Base-by-base conservation (phyloP, 2,888 invertebrate species). In the Pterostichus madidus region DNA sequence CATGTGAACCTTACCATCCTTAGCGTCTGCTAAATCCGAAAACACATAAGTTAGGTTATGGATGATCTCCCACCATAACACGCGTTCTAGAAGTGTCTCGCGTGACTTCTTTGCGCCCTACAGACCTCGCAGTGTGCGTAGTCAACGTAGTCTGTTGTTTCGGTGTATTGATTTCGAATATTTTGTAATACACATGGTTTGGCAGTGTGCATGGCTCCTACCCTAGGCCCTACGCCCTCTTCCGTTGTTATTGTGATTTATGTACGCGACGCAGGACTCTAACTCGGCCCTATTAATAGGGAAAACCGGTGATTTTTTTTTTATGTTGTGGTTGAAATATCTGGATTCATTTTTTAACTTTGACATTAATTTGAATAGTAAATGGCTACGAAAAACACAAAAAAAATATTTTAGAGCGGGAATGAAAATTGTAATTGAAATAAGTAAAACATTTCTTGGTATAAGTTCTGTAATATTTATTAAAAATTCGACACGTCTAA, bases 171-270 rank as follows among this genome's bases (percentile, higher is more conserved):
- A 81, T 81, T 81, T 75, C 52, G 59, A 81, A 81, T 81, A 81
- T 81, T 80, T 81, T 81, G 81, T 81, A 73, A 81, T 81, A 71
- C 80, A 81, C 81, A 81, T 81, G 81, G 75, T 81, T 81, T 73
- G 80, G 71, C 80, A 80, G 44, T 52, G 52, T 53, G 79, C 44
- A 17, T 35, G 39, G 39, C 39, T 39, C 7, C 39, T 39, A 5
- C 39, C 5, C 39, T 39, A 15, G 61, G 52, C n/a, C 80, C 80
- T 46, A 71, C 61, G 68, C 80, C 80, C 80, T 78, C 61, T 80
- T 80, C 80, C 80, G 80, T 32, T 31, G 49, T 80, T 71, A 71
- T 79, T 80, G 80, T 80, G 80, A 80, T 80, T 80, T 80, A 80
- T 80, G 68, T 52, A 17, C 71, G 5, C 52, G 31, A 17, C 46